Percentiles rank a stretch among this genome's conserved stretches.
These are phyloP conservation scores for Idaea dimidiata DNA, from an alignment of 2,888 invertebrate genomes.

Conservation along the genomic window DNA sequence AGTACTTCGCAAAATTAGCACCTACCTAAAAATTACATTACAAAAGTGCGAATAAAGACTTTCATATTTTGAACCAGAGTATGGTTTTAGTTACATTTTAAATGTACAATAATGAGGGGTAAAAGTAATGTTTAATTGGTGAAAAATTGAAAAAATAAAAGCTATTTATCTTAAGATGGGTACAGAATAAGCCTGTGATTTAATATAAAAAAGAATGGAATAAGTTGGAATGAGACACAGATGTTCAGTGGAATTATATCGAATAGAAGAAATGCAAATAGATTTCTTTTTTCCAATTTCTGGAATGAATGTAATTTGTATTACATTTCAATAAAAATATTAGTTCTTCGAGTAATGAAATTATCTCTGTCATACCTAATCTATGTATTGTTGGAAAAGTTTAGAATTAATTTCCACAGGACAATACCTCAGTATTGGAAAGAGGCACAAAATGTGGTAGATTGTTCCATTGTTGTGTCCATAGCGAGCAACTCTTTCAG, in stretches of 20 bases:
- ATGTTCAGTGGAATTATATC: background rate
- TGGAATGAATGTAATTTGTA: background rate
- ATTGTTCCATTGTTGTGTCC: constrained; percentile 15
- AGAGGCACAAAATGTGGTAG: constrained; percentile 24
- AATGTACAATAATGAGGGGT: too few species aligned
- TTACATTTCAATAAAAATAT: background rate
- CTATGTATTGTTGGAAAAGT: constrained; percentile 11
- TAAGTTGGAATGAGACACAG: background rate
- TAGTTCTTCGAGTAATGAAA: background rate
- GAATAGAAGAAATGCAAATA: background rate
- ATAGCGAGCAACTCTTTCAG: background rate
- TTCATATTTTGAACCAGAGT: too few species aligned
- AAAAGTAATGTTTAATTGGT: too few species aligned
- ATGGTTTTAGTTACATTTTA: too few species aligned
- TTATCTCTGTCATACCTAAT: background rate
- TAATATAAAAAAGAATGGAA: background rate
- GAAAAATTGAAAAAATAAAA: too few species aligned
- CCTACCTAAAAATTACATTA: too few species aligned
- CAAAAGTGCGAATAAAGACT: too few species aligned
- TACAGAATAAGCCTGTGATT: background rate
- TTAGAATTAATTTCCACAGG: constrained; percentile 19
- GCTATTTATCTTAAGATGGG: background rate
- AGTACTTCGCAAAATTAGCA: too few species aligned
- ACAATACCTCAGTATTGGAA: constrained; percentile 17
- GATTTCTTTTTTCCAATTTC: background rate